Percentiles rank a stretch among this genome's conserved stretches.
These are phyloP conservation scores for Pheosia tremula DNA, from an alignment of 2,888 invertebrate species.

Conservation along the genomic window DNA sequence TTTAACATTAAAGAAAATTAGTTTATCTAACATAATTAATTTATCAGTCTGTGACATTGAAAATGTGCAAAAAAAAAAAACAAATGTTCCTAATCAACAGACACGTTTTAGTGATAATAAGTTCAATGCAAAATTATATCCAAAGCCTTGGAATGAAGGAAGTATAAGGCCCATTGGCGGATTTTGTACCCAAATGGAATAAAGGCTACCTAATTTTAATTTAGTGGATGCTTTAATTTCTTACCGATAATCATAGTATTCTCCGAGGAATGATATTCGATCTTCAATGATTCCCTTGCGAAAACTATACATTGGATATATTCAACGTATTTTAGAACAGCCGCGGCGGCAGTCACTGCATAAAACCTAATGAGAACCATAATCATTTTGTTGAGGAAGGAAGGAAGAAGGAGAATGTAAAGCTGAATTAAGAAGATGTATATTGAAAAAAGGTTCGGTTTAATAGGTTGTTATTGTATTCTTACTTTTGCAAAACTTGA, in stretches of 20 bases:
- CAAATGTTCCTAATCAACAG: background rate
- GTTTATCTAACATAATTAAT: conserved; percentile 5
- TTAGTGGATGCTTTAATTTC: background rate
- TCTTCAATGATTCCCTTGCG: conserved; percentile 89
- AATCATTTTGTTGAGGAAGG: background rate
- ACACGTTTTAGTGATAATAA: background rate
- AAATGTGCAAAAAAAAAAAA: background rate
- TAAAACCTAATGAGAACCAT: conserved; percentile 88
- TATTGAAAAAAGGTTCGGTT: no score
- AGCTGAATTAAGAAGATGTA: no score
- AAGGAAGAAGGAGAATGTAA: no score
- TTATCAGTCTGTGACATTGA: background rate
- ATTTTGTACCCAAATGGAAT: no score
- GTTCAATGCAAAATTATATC: no score
- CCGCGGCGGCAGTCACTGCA: conserved; percentile 93
- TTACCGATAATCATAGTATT: conserved; percentile 93
- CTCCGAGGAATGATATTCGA: conserved; percentile 93
- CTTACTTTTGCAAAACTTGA: conserved; percentile 87
- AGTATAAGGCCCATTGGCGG: no score
- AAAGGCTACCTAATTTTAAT: background rate
- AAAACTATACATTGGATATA: conserved; percentile 90
- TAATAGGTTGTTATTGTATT: background rate
- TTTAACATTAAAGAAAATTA: conserved; percentile 54
- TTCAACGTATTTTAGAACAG: conserved; percentile 93
- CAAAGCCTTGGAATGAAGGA: no score